Conservation (phyloP, 2,888 invertebrate species). For the Salpingus planirostris region DNA sequence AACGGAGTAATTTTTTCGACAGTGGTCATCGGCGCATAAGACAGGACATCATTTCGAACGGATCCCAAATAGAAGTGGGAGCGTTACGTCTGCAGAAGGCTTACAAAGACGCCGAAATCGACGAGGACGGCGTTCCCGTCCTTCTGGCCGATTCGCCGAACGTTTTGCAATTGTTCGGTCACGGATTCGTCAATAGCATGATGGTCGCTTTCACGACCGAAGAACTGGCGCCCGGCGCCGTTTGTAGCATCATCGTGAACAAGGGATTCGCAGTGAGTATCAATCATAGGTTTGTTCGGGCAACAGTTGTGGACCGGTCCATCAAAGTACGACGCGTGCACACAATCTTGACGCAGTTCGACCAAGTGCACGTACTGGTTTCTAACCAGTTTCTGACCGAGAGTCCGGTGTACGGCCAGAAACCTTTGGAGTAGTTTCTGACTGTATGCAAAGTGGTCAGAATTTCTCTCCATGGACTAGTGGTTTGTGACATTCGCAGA, state of each 20-base stretch:
- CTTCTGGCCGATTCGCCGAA: conserved; percentile 54
- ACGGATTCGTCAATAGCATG: conserved; percentile 55
- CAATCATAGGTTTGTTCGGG: background rate
- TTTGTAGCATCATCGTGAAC: conserved; percentile 54
- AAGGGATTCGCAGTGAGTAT: conserved; percentile 43
- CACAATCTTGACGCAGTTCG: too few species aligned
- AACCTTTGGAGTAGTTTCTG: too few species aligned
- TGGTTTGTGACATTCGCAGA: too few species aligned
- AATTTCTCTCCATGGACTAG: too few species aligned
- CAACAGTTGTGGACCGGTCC: background rate
- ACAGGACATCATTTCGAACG: conserved; percentile 7
- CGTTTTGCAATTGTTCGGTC: conserved; percentile 67
- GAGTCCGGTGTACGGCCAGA: too few species aligned
- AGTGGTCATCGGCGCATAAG: background rate
- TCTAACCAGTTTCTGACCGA: too few species aligned
- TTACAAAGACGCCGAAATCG: conserved; percentile 45
- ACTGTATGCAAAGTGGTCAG: too few species aligned
- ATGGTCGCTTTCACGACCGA: conserved; percentile 64
- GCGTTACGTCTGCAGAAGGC: conserved; percentile 52
- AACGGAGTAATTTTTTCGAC: background rate
- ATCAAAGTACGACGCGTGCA: too few species aligned
- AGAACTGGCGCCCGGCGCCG: conserved; percentile 44
- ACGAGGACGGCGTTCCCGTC: conserved; percentile 55
- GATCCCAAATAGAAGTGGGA: conserved; percentile 33
- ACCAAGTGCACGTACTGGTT: too few species aligned